Evolutionary conservation across 1,140 invertebrate genomes (phyloP), one percentile per base, ranked within the genome.

Genomic region (Heliconius melpomene): DNA sequence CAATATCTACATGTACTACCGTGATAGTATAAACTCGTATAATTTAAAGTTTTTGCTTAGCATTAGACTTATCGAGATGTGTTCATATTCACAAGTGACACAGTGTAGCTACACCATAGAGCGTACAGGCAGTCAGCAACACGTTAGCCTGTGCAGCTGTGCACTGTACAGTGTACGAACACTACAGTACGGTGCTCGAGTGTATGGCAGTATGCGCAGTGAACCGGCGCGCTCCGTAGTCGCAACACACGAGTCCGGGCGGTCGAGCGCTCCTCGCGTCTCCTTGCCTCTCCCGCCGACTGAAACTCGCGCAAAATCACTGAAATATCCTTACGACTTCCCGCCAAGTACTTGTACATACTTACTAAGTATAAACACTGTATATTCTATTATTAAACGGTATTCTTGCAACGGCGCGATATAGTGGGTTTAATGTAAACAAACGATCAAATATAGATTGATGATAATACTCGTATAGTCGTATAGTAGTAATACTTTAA

Each of bases 161-260:
- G 66, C 74, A 74, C 3, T 66, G 52, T 46, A 50, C 74, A 72
- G 32, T 7, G 32, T 32, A 32, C 32, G 32, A 32, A 46, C 40
- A 46, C 38, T 70, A 70, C 60, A 70, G 73, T 16, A 66, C 57
- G 23, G 23, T 26, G 13, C 23, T 66, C 13, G 60, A 66, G 60
- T 66, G 60, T 66, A 36, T 36, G 32, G 32, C 32, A 2, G 32
- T 36, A 72, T 91, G 91, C 90, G 90, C 89, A 90, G 90, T 88
- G 88, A 74, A 81, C 38, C 90, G 86, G 90, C 87, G 88, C 87
- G 87, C 60, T 60, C 70, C 54, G 23, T 66, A 66, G 60, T 66
- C 23, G 38, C 71, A 70, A 32, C 90, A 92, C 88, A 92, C 86
- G 86, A 86, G 86, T 87, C 50, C 83, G 74, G 82, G 78, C 86